phyloP scores from a whole-genome alignment of 2,113 vertebrate species.

The Talpa occidentalis region DNA sequence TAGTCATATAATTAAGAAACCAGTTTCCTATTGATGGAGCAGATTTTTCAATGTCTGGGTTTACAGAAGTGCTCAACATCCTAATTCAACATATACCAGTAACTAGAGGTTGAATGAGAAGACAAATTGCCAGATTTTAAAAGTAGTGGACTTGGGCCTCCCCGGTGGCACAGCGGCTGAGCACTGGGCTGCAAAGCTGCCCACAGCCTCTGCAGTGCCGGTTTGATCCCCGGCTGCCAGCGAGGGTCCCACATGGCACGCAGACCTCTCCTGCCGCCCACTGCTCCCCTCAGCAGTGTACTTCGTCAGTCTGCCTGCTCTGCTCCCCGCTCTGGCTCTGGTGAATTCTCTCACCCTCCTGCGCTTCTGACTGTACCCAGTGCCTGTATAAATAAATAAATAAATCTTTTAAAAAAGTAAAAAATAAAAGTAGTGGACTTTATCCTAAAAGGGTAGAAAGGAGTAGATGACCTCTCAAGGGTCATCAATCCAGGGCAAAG shows the following conservation, averaged over 20 bases:
- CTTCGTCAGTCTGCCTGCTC: too few relatives aligned
- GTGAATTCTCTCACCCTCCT: too few relatives aligned
- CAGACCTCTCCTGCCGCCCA: neutral
- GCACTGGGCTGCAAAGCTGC: too few relatives aligned
- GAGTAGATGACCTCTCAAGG: neutral
- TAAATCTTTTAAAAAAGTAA: neutral
- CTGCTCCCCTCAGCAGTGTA: too few relatives aligned
- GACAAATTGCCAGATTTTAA: neutral
- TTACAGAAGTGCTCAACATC: neutral
- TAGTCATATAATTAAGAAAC: neutral
- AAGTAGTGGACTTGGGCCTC: too few relatives aligned
- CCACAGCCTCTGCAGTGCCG: too few relatives aligned
- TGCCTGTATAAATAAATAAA: too few relatives aligned
- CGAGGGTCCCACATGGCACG: too few relatives aligned
- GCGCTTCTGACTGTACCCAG: too few relatives aligned
- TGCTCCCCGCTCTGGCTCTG: too few relatives aligned
- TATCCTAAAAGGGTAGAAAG: neutral
- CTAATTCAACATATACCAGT: neutral
- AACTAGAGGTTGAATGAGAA: neutral
- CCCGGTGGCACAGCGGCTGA: too few relatives aligned
- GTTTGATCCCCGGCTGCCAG: too few relatives aligned
- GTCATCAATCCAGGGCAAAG: neutral
- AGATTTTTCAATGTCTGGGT: neutral
- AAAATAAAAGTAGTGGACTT: neutral
- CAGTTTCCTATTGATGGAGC: neutral